Evolutionary conservation across 23 tunicate species (phyloP).

Genomic region (Styela clava): DNA sequence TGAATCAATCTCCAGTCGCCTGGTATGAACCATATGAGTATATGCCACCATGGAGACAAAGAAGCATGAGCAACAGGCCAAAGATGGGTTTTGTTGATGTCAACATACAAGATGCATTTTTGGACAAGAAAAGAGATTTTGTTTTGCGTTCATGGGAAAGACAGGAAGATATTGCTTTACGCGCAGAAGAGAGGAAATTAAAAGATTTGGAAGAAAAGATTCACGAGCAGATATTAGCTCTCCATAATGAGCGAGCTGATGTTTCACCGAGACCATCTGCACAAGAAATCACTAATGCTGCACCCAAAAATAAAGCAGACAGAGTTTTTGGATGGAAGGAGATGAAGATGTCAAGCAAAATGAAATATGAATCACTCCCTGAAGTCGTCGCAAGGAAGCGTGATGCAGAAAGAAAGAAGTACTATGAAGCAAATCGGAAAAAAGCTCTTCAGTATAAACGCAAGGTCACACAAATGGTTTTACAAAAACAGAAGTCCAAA

Average conservation of each 20-base stretch:
- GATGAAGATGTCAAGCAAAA: constrained; percentile 50
- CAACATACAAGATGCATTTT: constrained; percentile 66
- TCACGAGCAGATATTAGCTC: not conserved
- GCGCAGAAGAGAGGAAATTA: constrained; percentile 71
- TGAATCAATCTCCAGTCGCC: constrained; percentile 34
- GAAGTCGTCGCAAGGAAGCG: constrained; percentile 69
- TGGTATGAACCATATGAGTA: constrained; percentile 87
- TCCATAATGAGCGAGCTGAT: not conserved
- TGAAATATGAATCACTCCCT: constrained; percentile 70
- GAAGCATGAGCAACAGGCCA: not conserved
- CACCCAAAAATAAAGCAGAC: not conserved
- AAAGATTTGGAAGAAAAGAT: constrained; percentile 40
- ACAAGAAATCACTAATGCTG: not conserved
- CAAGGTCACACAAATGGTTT: constrained; percentile 3
- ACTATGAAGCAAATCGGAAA: constrained; percentile 56
- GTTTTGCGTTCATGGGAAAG: constrained; percentile 61
- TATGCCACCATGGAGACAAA: constrained; percentile 58
- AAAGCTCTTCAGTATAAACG: constrained; percentile 59
- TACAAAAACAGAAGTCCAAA: constrained; percentile 14
- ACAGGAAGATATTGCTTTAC: constrained; percentile 55
- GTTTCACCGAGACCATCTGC: not conserved
- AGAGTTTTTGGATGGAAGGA: constrained; percentile 23
- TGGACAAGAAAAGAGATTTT: constrained; percentile 39
- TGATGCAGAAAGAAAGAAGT: constrained; percentile 66
- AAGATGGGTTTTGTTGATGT: constrained; percentile 31